A percentile compares a stretch with the other conserved stretches of the same genome.
These are phyloP conservation scores for Pheosia tremula DNA, from an alignment of 2,888 invertebrate species.

Conservation along the genomic window DNA sequence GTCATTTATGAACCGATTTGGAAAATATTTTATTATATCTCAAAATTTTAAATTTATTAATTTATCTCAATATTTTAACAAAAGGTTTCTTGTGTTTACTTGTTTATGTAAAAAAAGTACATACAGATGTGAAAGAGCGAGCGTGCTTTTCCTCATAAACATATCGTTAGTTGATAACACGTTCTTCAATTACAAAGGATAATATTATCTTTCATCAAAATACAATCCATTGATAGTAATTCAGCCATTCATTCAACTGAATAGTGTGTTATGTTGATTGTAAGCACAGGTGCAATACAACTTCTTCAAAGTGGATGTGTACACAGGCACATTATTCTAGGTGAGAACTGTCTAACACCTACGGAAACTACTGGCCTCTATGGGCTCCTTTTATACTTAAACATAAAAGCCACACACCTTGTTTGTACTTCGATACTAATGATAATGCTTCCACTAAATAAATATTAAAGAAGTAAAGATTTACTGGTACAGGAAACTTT, in stretches of 20 bases:
- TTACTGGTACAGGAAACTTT: too few relatives aligned
- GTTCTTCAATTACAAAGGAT: neutral
- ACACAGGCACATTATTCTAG: conserved; percentile 26
- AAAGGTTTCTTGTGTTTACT: neutral
- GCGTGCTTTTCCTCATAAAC: neutral
- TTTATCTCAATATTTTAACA: neutral
- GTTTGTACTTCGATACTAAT: conserved; percentile 3
- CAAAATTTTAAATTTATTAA: neutral
- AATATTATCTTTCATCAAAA: conserved; percentile 17
- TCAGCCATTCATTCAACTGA: conserved; percentile 35
- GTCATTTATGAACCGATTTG: too few relatives aligned
- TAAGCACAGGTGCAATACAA: conserved; percentile 40
- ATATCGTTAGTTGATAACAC: too few relatives aligned
- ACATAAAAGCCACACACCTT: conserved; percentile 29
- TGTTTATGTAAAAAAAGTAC: neutral
- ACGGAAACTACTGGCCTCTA: conserved; percentile 15
- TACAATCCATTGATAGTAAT: conserved; percentile 22
- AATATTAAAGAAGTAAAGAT: neutral
- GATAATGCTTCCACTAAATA: neutral
- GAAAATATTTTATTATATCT: too few relatives aligned
- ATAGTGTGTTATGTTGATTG: conserved; percentile 26
- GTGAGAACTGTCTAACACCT: conserved; percentile 40
- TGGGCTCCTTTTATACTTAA: conserved; percentile 7
- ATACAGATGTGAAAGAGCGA: conserved; percentile 5
- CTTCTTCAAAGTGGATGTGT: conserved; percentile 29